Base-by-base conservation (phyloP, 2,888 invertebrate genomes). In the Aphodius granarius region DNA sequence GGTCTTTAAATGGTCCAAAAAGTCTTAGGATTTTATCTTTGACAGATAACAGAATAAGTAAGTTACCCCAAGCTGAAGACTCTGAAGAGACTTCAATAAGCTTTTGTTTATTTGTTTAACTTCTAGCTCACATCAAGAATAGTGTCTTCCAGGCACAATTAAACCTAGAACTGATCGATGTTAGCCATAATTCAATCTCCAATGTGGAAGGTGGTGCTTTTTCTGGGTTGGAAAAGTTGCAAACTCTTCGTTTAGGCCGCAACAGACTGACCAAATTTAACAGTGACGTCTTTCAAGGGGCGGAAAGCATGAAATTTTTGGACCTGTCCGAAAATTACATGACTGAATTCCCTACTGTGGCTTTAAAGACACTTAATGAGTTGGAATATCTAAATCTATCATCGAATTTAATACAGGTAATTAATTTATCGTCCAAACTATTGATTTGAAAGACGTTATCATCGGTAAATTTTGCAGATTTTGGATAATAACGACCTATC, bases 281-380 rank as follows among this genome's bases (percentile, higher is more conserved):
- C 86, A 95, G 95, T 85, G 95, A 95, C 84, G 93, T 95, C 73
- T 95, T 96, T 83, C 91, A 92, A 86, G 91, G 95, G 73, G 91
- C 94, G 3, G 91, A 91, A 75, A 92, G 93, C 81, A 88, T 97
- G 78, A 91, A 94, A 81, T 92, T 92, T 81, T 88, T 98, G 79
- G 95, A 97, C 85, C 88, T 98, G 21, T 95, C 96, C 0, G 93
- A 94, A 83, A 97, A 97, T 88, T 95, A 95, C 85, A 92, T 97
- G 74, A 89, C 90, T 0, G 94, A 94, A 84, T 94, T 96, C 83
- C 96, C 96, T 3, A 91, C 92, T 0, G 92, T 94, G 9, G 94
- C 95, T 0, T 85, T 96, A 66, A 92, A 93, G 83, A 89, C 92
- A 22, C 91, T 96, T 80, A 87, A 88, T 19, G 91, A 91, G 74